Evolutionary conservation across 2,113 vertebrate species (phyloP).

Genomic region (Diadophis punctatus): DNA sequence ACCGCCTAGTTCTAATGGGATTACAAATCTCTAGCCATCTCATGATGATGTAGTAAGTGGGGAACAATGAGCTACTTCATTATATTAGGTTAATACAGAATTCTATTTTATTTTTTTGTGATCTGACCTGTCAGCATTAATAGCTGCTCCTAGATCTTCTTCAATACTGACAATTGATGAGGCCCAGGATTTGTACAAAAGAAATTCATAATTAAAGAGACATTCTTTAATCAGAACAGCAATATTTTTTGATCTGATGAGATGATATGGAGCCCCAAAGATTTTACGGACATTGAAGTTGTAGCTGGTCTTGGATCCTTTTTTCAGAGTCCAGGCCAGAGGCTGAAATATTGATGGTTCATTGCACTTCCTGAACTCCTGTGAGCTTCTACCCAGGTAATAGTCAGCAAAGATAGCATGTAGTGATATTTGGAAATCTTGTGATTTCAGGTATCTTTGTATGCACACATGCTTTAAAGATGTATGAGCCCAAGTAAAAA

Average conservation of each 20-base stretch:
- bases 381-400: conserved; percentile 37
- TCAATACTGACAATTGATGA: conserved; percentile 64
- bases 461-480: conserved; percentile 46
- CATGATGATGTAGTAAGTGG: background rate
- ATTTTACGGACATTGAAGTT: conserved; percentile 68
- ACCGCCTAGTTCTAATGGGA: background rate
- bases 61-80: background rate
- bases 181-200: conserved; percentile 69
- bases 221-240: conserved; percentile 61
- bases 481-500: conserved; percentile 62
- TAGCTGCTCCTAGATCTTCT: conserved; percentile 67
- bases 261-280: conserved; percentile 65
- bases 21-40: background rate
- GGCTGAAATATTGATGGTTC: conserved; percentile 56
- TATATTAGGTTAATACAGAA: background rate
- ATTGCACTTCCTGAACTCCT: background rate
- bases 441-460: conserved; percentile 56
- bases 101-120: background rate
- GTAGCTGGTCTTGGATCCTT: conserved; percentile 41
- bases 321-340: conserved; percentile 58
- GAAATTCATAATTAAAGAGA: conserved; percentile 72
- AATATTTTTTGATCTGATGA: conserved; percentile 64
- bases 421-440: conserved; percentile 44
- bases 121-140: conserved; percentile 64
- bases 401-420: conserved; percentile 65